Percentiles rank a stretch among this genome's conserved stretches.
Evolutionary conservation across 2,888 invertebrate genomes (phyloP).

Genomic region (Plebejus melissa): DNA sequence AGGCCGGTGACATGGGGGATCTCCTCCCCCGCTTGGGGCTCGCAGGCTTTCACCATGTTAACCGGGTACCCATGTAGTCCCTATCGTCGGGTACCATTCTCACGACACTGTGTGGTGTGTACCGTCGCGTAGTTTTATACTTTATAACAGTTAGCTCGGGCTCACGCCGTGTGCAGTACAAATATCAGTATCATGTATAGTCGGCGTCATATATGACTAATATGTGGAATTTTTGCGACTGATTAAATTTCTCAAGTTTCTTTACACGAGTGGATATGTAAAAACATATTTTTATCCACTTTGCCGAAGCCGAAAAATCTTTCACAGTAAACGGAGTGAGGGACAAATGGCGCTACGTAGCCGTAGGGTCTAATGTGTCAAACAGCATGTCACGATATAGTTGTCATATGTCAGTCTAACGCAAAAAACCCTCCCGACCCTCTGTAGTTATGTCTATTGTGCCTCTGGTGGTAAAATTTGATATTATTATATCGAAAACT

Average conservation of each 20-base stretch:
- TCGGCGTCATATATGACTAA: not conserved
- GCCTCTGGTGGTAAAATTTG: too few species aligned
- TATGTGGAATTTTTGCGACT: not conserved
- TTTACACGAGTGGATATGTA: too few species aligned
- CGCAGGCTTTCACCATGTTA: slow-evolving; percentile 50
- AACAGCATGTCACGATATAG: too few species aligned
- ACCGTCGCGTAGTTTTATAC: slow-evolving; percentile 40
- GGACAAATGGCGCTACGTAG: too few species aligned
- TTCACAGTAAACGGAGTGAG: too few species aligned
- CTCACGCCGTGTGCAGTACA: slow-evolving; percentile 43
- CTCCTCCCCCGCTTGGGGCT: slow-evolving; percentile 52
- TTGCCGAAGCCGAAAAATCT: too few species aligned
- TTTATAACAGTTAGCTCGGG: slow-evolving; percentile 46
- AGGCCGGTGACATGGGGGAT: slow-evolving; percentile 68
- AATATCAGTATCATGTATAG: slow-evolving; percentile 11
- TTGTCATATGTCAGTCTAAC: too few species aligned
- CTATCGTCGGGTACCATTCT: slow-evolving; percentile 32
- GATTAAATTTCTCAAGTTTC: not conserved
- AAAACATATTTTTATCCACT: too few species aligned
- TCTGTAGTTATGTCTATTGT: too few species aligned
- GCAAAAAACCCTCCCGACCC: too few species aligned
- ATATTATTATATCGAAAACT: too few species aligned
- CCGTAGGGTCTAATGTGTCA: too few species aligned
- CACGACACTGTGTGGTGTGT: slow-evolving; percentile 34
- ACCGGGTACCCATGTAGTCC: slow-evolving; percentile 33